Percentiles rank a stretch among this genome's conserved stretches.
These are phyloP conservation scores for Phalacrocorax brasilianus DNA, from an alignment of 2,113 vertebrate species.

Conservation along the genomic window DNA sequence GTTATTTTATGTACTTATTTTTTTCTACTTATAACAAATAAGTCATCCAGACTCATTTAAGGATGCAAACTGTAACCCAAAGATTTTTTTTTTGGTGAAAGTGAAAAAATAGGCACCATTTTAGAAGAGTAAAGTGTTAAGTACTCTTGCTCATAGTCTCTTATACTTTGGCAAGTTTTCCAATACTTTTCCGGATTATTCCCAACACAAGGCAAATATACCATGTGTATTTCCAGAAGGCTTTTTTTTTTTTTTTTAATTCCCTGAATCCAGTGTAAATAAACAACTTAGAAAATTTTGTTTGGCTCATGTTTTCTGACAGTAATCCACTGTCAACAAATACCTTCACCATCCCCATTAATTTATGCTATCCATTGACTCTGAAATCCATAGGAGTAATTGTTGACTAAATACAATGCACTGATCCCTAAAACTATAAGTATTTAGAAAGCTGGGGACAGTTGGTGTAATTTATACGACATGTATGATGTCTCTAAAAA, in stretches of 20 bases:
- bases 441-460: neutral
- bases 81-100: neutral
- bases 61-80: neutral
- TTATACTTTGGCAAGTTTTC: neutral
- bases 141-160: neutral
- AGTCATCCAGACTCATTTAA: neutral
- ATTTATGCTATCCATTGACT: neutral
- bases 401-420: neutral
- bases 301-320: neutral
- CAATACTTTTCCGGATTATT: neutral
- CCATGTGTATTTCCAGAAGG: neutral
- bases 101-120: neutral
- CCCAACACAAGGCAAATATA: neutral
- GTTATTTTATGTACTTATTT: neutral
- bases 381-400: neutral
- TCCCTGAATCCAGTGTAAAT: neutral
- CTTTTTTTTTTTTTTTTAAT: neutral
- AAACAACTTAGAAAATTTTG: neutral
- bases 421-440: neutral
- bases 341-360: neutral
- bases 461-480: neutral
- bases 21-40: neutral
- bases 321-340: neutral
- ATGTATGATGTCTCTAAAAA: neutral
- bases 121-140: neutral